Evolutionary conservation across 2,113 vertebrate species (phyloP).

Genomic region (Erythrolamprus reginae): DNA sequence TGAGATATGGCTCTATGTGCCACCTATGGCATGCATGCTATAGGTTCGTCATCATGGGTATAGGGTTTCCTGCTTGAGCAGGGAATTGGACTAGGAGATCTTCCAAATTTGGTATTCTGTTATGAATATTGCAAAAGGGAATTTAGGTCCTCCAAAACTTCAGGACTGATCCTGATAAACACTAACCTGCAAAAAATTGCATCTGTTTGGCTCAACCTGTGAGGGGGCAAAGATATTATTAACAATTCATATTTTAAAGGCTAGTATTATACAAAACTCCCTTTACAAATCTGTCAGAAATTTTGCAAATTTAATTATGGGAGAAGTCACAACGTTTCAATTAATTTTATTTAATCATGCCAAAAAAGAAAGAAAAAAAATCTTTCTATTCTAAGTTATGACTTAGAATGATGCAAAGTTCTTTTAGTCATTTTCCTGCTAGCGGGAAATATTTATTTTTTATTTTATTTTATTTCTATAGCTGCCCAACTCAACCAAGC

Average conservation of each 20-base stretch:
- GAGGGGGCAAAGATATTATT: neutral
- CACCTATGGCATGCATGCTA: no score
- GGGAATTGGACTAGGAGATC: neutral
- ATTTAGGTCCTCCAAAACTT: neutral
- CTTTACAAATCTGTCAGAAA: neutral
- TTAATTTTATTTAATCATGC: neutral
- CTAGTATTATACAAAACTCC: neutral
- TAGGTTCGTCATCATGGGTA: no score
- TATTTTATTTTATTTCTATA: neutral
- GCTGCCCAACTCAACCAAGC: neutral
- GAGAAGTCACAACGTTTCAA: neutral
- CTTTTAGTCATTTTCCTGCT: neutral
- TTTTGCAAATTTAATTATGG: neutral
- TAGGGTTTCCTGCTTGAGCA: neutral
- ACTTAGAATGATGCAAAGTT: neutral
- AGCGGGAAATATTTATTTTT: neutral
- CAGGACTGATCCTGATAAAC: neutral
- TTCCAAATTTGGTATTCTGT: neutral
- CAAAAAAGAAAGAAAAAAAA: neutral
- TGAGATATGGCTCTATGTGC: no score
- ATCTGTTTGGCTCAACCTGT: neutral
- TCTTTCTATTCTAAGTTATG: neutral
- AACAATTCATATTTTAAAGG: neutral
- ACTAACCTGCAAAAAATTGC: no score
- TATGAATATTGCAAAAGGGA: neutral